These are phyloP conservation scores for Poeciliopsis infans DNA, from an alignment of 2,797 vertebrate genomes.

Conservation along the genomic window DNA sequence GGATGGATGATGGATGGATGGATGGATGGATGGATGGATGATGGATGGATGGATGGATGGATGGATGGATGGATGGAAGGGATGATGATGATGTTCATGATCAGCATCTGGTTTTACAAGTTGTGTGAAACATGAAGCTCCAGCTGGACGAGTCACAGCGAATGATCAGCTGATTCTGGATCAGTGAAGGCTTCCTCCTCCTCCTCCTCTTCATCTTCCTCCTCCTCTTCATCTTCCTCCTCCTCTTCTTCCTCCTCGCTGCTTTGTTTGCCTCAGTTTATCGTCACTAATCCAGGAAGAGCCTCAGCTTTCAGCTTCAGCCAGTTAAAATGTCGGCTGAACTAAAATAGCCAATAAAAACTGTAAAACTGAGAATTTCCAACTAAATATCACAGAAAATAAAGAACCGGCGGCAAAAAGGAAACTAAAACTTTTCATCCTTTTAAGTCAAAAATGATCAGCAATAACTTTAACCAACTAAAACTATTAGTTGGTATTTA, in stretches of 20 bases:
- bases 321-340: too few relatives aligned
- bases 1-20: slow-evolving; percentile 10
- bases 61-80: too few relatives aligned
- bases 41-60: slow-evolving; percentile 25
- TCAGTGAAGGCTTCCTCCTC: neutral
- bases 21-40: slow-evolving; percentile 14
- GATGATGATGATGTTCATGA: neutral
- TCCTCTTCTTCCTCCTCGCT: neutral
- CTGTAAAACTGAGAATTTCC: too few relatives aligned
- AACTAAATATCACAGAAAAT: too few relatives aligned
- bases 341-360: too few relatives aligned
- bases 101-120: slow-evolving; percentile 6
- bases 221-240: too few relatives aligned
- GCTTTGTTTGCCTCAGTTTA: neutral
- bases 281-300: neutral
- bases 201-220: too few relatives aligned
- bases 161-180: slow-evolving; percentile 2
- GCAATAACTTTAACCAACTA: too few relatives aligned
- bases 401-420: neutral
- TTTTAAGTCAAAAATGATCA: too few relatives aligned
- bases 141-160: neutral
- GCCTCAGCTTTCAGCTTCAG: too few relatives aligned
- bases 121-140: slow-evolving; percentile 7
- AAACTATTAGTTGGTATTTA: too few relatives aligned
- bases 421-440: too few relatives aligned